These are phyloP conservation scores for Diadema setosum DNA, from an alignment of 35 echinoderm and acorn worm genomes.

Conservation along the genomic window DNA sequence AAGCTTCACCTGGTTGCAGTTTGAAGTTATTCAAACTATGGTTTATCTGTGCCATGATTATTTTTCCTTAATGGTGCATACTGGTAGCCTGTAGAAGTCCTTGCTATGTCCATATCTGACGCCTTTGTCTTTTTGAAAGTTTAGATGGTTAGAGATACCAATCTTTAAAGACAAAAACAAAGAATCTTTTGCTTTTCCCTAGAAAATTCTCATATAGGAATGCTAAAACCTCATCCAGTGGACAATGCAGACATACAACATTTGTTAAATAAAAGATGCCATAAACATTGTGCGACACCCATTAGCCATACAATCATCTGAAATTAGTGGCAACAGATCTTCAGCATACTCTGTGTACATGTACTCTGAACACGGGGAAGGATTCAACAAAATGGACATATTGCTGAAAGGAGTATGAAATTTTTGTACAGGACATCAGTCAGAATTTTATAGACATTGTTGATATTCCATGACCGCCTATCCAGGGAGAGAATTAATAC, in stretches of 20 bases:
- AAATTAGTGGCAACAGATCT: slow-evolving; percentile 37
- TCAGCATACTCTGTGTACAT: slow-evolving; percentile 1
- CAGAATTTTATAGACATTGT: no score
- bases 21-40: no score
- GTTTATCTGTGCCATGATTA: no score
- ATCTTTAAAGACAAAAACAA: slow-evolving; percentile 41
- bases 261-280: slow-evolving; percentile 13
- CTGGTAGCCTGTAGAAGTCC: no score
- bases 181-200: slow-evolving; percentile 31
- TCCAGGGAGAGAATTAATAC: no score
- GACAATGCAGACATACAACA: neutral
- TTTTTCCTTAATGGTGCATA: no score
- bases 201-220: slow-evolving; percentile 67
- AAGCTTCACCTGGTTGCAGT: no score
- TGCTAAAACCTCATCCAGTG: slow-evolving; percentile 41
- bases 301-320: slow-evolving; percentile 8
- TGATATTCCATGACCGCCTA: no score
- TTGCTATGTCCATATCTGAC: no score
- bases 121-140: no score
- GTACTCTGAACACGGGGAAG: neutral
- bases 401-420: slow-evolving; percentile 50
- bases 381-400: slow-evolving; percentile 26
- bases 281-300: slow-evolving; percentile 54
- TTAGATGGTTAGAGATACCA: no score
- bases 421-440: slow-evolving; percentile 43